Evolutionary conservation across 2,888 invertebrate genomes (phyloP).

Genomic region (Tuberolachnus salignus): DNA sequence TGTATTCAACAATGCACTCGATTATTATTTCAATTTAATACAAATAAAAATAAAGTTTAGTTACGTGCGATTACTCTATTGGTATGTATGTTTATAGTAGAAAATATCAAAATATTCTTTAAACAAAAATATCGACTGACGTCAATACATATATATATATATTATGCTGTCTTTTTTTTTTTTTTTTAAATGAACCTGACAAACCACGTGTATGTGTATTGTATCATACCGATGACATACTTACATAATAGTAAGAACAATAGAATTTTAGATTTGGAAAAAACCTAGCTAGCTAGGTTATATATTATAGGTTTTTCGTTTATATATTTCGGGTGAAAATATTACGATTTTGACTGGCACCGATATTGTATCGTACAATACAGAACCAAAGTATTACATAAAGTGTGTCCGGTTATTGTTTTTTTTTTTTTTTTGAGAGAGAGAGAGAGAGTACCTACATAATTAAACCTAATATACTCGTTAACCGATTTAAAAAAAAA

Average conservation of each 20-base stretch:
- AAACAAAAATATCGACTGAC: not conserved
- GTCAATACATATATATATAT: not conserved
- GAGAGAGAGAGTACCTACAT: not conserved
- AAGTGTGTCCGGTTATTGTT: no score
- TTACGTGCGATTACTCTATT: not conserved
- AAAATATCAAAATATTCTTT: not conserved
- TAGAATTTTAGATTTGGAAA: no score
- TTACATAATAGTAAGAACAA: no score
- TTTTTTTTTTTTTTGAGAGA: not conserved
- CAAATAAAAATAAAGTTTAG: not conserved
- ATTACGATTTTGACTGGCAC: no score
- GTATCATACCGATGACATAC: no score
- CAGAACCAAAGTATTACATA: no score
- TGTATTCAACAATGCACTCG: not conserved
- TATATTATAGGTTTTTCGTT: no score
- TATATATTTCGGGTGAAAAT: no score
- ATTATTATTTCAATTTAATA: slow-evolving; percentile 2
- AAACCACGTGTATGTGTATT: not conserved
- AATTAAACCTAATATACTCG: slow-evolving; percentile 3
- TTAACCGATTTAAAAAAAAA: no score
- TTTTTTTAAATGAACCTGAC: not conserved
- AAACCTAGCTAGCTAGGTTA: no score
- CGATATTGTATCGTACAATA: no score
- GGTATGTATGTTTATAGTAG: no score
- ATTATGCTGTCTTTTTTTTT: not conserved